phyloP scores from a whole-genome alignment of 2,113 vertebrate genomes.

The Circaetus cinerascens region DNA sequence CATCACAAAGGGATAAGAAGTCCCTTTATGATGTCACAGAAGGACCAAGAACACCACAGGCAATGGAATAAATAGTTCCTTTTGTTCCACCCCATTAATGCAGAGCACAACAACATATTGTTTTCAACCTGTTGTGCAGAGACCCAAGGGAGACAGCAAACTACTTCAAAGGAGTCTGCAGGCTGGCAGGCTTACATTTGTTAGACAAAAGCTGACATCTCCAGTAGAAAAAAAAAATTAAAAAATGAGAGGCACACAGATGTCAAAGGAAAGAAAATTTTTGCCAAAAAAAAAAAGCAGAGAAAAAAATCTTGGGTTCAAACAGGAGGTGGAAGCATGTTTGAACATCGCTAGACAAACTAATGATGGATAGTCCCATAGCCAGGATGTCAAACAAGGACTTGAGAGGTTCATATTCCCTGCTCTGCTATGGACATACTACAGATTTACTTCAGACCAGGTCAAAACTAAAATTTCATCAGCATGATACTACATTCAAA shows the following conservation, averaged over 20 bases:
- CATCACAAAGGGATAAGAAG: not conserved
- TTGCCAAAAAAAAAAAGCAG: not conserved
- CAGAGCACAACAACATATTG: not conserved
- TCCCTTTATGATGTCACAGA: not conserved
- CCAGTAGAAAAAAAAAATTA: not conserved
- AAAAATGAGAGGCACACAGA: not conserved
- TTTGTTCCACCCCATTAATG: not conserved
- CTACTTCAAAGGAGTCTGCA: not conserved
- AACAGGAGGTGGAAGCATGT: not conserved
- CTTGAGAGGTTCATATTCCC: not conserved
- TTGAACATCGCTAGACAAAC: not conserved
- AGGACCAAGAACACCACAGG: not conserved
- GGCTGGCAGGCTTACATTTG: not conserved
- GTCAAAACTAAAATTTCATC: not conserved
- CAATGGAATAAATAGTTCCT: not conserved
- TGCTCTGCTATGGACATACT: not conserved
- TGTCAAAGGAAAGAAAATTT: not conserved
- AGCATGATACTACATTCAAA: not conserved
- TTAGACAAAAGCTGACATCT: not conserved
- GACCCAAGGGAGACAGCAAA: not conserved
- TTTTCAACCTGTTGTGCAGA: not conserved
- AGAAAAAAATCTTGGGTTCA: not conserved
- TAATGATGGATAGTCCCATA: not conserved
- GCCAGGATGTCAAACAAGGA: not conserved
- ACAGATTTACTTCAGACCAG: not conserved